Percentiles rank a stretch among this genome's conserved stretches.
Conservation (phyloP, 2,797 vertebrate genomes). For the Mormyrops attenuatus region DNA sequence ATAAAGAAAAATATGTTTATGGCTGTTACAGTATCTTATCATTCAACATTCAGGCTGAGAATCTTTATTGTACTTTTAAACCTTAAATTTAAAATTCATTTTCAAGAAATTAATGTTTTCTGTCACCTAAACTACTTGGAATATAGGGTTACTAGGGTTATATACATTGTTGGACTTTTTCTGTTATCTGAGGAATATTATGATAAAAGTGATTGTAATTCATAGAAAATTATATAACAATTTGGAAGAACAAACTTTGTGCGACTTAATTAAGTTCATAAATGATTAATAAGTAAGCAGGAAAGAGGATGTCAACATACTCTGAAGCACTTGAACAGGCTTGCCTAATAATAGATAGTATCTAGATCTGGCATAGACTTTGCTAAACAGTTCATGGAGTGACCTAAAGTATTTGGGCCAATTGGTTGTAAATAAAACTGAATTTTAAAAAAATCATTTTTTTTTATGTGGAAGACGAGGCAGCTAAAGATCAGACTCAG, state of each 20-base stretch:
- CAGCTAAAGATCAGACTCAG: constrained; percentile 35
- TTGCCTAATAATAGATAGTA: background rate
- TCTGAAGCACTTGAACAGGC: background rate
- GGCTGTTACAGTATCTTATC: background rate
- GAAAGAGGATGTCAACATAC: background rate
- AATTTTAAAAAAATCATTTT: constrained; percentile 49
- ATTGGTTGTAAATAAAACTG: constrained; percentile 67
- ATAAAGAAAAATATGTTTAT: background rate
- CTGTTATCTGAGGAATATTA: background rate
- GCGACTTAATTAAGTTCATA: background rate
- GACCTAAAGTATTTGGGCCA: background rate
- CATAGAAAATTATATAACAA: background rate
- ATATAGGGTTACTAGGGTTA: background rate
- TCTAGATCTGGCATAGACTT: background rate
- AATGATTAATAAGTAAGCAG: background rate
- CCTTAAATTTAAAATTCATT: background rate
- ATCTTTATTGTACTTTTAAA: background rate
- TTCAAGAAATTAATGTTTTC: background rate
- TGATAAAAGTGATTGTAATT: background rate
- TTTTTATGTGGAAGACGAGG: constrained; percentile 54
- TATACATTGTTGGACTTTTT: background rate
- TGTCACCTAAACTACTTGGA: background rate
- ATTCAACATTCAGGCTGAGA: background rate
- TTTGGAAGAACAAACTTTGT: background rate
- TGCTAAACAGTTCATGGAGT: background rate